Base-by-base conservation (phyloP, 2,797 vertebrate species). In the Poeciliopsis infans region DNA sequence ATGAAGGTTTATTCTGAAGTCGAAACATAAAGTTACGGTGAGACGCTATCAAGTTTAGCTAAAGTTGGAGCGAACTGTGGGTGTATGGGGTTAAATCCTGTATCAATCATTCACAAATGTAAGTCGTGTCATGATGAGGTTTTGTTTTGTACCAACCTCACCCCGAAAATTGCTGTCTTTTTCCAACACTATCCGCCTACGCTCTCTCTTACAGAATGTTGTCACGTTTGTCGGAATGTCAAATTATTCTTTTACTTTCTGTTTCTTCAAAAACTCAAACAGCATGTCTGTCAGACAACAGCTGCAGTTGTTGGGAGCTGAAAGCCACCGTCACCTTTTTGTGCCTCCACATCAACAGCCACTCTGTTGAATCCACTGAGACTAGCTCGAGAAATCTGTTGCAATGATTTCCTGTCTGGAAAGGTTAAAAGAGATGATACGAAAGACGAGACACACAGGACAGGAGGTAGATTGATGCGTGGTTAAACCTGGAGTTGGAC, bases 301-400 rank as follows among this genome's bases (percentile, higher is more conserved):
- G 79, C 86, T 79, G 77, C 82, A 51, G 72, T 33, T 70, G 23
- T 76, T 36, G 55, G 31, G 55, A 77, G 66, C 82, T 72, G 43
- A 83, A 82, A 79, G 47, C 72, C 51, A 2, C 45, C 10, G 51
- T 96, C 95, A 95, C 94, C 95, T 95, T 91, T 72, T 39, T 78
- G 71, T 33, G 81, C 75, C 55, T 92, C 91, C 89, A 90, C 76
- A 87, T 93, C 90, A 90, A 95, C 79, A 72, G 88, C 87, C 85
- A 94, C 89, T 88, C 91, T 92, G 87, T 90, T 94, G 77, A 94
- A 88, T 86, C 92, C 89, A 85, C 88, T 93, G 80, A 96, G 49
- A 90, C 94, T 94, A 85, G 86, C 76, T 81, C 89, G 83, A 88
- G 87, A 94, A 85, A 93, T 90, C 90, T 93, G 91, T 82, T 86